These are phyloP conservation scores for Drosophila picticornis DNA, from an alignment of 2,888 invertebrate genomes.

Conservation along the genomic window DNA sequence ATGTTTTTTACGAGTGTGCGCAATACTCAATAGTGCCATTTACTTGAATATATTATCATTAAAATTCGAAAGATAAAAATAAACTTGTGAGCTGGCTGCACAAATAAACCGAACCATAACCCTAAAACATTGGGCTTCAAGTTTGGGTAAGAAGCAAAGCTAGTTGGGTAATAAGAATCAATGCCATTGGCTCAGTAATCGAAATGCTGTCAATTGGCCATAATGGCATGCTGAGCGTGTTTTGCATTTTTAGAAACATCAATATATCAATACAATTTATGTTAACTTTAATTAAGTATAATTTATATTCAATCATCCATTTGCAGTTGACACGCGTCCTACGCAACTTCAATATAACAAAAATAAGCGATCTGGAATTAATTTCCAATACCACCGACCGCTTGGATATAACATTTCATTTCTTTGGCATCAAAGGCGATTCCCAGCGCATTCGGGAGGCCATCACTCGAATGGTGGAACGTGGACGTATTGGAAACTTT, in stretches of 20 bases:
- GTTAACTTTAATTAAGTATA: neutral
- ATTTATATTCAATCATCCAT: conserved; percentile 6
- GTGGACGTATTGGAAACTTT: conserved; percentile 87
- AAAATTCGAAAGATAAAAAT: conserved; percentile 56
- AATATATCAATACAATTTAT: conserved; percentile 3
- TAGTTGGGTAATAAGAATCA: conserved; percentile 45
- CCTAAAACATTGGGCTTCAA: neutral
- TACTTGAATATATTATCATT: conserved; percentile 71
- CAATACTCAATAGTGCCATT: conserved; percentile 72
- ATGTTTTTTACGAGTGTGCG: conserved; percentile 54
- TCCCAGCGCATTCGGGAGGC: conserved; percentile 85
- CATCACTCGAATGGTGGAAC: conserved; percentile 87
- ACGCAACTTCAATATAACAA: conserved; percentile 89
- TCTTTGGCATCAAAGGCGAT: conserved; percentile 85
- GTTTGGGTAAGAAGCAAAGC: conserved; percentile 1
- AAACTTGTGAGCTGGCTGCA: conserved; percentile 15
- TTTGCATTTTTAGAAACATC: neutral
- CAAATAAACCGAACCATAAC: neutral
- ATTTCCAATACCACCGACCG: conserved; percentile 87
- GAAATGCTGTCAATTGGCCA: conserved; percentile 29
- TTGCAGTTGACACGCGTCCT: conserved; percentile 88
- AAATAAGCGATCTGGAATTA: conserved; percentile 88
- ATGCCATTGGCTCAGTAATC: conserved; percentile 28
- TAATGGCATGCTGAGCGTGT: conserved; percentile 19
- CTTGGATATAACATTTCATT: conserved; percentile 86